A percentile compares a stretch with the other conserved stretches of the same genome.
Evolutionary conservation across 30 jellyfish, hydroid and myxozoan species (phyloP).

Genomic region (Rhopilema esculentum): DNA sequence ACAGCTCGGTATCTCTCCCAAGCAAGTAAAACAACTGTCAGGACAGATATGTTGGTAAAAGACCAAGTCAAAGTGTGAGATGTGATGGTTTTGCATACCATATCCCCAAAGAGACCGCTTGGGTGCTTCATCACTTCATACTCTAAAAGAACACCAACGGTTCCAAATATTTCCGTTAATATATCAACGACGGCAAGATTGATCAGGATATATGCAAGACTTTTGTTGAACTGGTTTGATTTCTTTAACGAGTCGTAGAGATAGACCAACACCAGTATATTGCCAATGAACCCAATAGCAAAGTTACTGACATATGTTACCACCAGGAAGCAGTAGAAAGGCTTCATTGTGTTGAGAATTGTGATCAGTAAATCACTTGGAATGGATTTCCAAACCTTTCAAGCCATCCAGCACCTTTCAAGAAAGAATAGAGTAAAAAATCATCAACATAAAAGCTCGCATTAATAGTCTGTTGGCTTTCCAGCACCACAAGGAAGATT

Average conservation of each 20-base stretch:
- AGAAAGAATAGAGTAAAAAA: not conserved
- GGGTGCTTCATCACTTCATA: conserved; percentile 58
- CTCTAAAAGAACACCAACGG: conserved; percentile 14
- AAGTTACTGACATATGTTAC: conserved; percentile 48
- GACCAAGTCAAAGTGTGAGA: conserved; percentile 69
- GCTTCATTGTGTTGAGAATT: conserved; percentile 11
- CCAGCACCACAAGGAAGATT: too few relatives aligned
- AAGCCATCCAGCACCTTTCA: not conserved
- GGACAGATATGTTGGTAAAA: conserved; percentile 68
- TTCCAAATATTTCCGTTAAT: conserved; percentile 69
- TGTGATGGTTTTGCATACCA: conserved; percentile 54
- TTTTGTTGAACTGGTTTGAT: conserved; percentile 36
- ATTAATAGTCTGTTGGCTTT: too few relatives aligned
- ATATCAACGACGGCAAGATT: conserved; percentile 69
- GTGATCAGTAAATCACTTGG: not conserved
- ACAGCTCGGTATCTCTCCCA: conserved; percentile 83
- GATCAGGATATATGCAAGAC: conserved; percentile 28
- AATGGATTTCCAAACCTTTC: not conserved
- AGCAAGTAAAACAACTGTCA: conserved; percentile 54
- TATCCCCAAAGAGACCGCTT: conserved; percentile 54
- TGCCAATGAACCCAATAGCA: conserved; percentile 56
- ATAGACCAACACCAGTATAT: conserved; percentile 42
- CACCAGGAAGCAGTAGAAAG: conserved; percentile 41
- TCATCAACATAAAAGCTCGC: not conserved
- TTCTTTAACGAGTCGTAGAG: conserved; percentile 50